These are phyloP conservation scores for Apodemus speciosus DNA, from an alignment of 2,113 vertebrate genomes.

Conservation along the genomic window DNA sequence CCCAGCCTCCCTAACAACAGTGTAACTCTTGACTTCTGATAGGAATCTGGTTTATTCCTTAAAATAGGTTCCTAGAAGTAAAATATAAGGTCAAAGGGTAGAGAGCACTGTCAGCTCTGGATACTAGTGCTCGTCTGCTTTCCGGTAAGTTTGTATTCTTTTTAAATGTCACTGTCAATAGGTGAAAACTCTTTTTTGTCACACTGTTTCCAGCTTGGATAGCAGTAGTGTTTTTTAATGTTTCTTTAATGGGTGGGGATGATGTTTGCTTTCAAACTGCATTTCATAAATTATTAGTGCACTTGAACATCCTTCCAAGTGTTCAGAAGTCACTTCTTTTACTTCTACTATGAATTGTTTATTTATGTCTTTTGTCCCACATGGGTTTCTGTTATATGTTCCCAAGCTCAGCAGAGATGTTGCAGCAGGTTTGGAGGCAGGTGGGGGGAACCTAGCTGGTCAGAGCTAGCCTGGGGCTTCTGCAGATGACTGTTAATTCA, in stretches of 20 bases:
- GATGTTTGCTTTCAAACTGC: conserved; percentile 34
- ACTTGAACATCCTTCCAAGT: conserved; percentile 27
- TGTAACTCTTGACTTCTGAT: neutral
- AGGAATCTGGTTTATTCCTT: neutral
- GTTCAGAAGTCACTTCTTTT: conserved; percentile 21
- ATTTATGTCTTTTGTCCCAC: conserved; percentile 32
- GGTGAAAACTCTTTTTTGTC: neutral
- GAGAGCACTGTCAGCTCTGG: neutral
- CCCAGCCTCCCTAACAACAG: neutral
- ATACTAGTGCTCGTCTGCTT: neutral
- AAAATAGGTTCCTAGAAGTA: neutral
- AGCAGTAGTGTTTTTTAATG: neutral
- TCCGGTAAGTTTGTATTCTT: neutral
- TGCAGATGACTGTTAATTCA: neutral
- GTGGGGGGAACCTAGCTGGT: too few relatives aligned
- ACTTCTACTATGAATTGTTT: conserved; percentile 49
- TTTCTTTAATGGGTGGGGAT: conserved; percentile 34
- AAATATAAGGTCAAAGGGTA: neutral
- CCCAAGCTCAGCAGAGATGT: neutral
- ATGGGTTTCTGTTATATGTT: neutral
- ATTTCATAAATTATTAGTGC: conserved; percentile 48
- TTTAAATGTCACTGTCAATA: neutral
- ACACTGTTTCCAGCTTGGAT: neutral
- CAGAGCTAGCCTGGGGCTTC: neutral
- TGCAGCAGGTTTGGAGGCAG: neutral